phyloP scores from a whole-genome alignment of 2,888 invertebrate species.

The Apocheima hispidaria region DNA sequence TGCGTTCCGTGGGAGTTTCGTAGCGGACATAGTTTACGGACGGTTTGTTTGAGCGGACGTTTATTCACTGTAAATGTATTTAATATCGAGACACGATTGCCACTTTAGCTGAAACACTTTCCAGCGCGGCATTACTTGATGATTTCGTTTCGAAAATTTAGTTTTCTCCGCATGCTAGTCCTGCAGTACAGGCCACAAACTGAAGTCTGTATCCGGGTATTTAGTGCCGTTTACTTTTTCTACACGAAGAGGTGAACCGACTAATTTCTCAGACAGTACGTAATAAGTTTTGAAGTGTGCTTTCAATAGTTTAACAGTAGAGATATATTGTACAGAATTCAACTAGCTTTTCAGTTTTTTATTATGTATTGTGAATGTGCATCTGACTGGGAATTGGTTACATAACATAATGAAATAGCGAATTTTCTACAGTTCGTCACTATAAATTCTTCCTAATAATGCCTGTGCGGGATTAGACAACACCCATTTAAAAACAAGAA shows the following conservation, averaged over 20 bases:
- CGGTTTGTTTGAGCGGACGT: not conserved
- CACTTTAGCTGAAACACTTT: not conserved
- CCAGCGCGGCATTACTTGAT: too few species aligned
- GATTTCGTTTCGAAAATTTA: not conserved
- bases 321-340: slow-evolving; percentile 22
- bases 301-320: slow-evolving; percentile 22
- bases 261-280: slow-evolving; percentile 11
- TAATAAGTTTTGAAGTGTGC: slow-evolving; percentile 19
- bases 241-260: not conserved
- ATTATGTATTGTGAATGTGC: not conserved
- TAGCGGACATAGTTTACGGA: not conserved
- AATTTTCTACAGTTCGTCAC: not conserved
- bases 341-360: slow-evolving; percentile 6
- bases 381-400: not conserved
- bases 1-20: not conserved
- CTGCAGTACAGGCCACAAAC: not conserved
- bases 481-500: too few species aligned
- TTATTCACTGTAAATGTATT: not conserved
- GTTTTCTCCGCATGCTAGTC: slow-evolving; percentile 2
- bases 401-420: not conserved
- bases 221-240: slow-evolving; percentile 9
- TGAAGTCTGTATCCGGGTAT: not conserved
- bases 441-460: not conserved
- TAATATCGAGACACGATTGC: not conserved
- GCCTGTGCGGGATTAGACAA: too few species aligned